A percentile compares a stretch with the other conserved stretches of the same genome.
Evolutionary conservation across 2,113 vertebrate genomes (phyloP).

Genomic region (Toxostoma redivivum): DNA sequence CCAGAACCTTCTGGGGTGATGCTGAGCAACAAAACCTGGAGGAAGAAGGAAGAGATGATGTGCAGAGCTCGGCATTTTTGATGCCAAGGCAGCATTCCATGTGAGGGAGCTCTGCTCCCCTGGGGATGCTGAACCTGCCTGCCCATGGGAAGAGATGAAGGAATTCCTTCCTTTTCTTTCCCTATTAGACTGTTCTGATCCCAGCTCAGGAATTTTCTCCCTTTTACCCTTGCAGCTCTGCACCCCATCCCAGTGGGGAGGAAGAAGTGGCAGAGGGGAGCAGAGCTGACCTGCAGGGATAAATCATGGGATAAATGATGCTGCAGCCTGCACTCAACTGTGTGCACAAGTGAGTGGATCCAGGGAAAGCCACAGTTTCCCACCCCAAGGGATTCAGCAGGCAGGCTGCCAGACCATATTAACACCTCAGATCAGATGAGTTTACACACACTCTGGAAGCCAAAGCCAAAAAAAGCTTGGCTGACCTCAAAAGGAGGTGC

Average conservation of each 20-base stretch:
- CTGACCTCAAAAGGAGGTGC: neutral
- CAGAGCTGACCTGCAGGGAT: fast-evolving
- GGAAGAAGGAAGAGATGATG: neutral
- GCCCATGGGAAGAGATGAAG: neutral
- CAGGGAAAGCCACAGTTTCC: neutral
- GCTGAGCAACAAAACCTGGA: neutral
- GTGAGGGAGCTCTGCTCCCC: neutral
- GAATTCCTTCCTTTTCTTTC: neutral
- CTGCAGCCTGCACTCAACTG: neutral
- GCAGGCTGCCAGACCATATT: neutral
- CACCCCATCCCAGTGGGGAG: too few relatives aligned
- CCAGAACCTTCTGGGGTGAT: fast-evolving
- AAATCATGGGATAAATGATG: neutral
- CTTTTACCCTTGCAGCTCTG: neutral
- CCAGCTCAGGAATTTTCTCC: fast-evolving
- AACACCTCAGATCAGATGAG: neutral
- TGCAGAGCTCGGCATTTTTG: neutral
- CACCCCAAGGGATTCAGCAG: neutral
- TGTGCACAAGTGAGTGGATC: fast-evolving
- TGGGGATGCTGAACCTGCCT: neutral
- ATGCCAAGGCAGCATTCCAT: fast-evolving
- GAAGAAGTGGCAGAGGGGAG: fast-evolving
- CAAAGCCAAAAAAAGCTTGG: neutral
- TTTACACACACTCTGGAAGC: neutral
- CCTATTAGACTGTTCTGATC: neutral